Conservation (phyloP, 1,140 invertebrate genomes). For the Calephelis virginiensis region DNA sequence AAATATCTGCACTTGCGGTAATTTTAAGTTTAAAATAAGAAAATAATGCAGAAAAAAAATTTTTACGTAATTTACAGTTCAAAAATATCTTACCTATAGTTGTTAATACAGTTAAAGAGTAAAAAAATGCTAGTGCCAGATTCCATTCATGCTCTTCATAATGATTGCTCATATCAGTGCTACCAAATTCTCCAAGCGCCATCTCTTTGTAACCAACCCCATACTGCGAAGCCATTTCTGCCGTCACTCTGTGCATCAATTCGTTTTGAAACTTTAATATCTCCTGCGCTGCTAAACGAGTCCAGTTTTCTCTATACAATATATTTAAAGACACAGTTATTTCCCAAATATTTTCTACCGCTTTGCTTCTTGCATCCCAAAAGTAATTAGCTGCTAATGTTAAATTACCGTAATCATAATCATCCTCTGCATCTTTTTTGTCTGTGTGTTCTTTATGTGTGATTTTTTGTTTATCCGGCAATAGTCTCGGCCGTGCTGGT, state of each 20-base stretch:
- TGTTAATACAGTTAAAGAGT: constrained; percentile 96
- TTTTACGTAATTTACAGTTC: too few relatives aligned
- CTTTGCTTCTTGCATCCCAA: constrained; percentile 83
- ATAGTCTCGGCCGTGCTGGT: constrained; percentile 62
- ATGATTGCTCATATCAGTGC: constrained; percentile 57
- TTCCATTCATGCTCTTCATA: constrained; percentile 90
- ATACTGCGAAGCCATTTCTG: constrained; percentile 82
- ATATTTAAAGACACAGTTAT: constrained; percentile 96
- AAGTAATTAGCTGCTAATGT: constrained; percentile 73
- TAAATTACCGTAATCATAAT: constrained; percentile 66
- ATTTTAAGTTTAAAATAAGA: too few relatives aligned
- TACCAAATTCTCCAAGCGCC: constrained; percentile 70
- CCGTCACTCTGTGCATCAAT: constrained; percentile 87
- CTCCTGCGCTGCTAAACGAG: constrained; percentile 80
- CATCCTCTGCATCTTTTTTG: constrained; percentile 58
- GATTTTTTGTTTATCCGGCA: constrained; percentile 73
- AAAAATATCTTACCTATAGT: constrained; percentile 91
- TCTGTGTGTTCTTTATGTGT: constrained; percentile 50
- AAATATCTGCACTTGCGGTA: too few relatives aligned
- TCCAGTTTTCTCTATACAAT: constrained; percentile 97
- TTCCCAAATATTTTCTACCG: constrained; percentile 95
- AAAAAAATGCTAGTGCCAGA: constrained; percentile 95
- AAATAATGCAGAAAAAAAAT: too few relatives aligned
- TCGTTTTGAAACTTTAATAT: constrained; percentile 85
- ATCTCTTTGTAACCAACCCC: constrained; percentile 75